Base-by-base conservation (phyloP, 2,888 invertebrate species). In the Lithophane leautieri region DNA sequence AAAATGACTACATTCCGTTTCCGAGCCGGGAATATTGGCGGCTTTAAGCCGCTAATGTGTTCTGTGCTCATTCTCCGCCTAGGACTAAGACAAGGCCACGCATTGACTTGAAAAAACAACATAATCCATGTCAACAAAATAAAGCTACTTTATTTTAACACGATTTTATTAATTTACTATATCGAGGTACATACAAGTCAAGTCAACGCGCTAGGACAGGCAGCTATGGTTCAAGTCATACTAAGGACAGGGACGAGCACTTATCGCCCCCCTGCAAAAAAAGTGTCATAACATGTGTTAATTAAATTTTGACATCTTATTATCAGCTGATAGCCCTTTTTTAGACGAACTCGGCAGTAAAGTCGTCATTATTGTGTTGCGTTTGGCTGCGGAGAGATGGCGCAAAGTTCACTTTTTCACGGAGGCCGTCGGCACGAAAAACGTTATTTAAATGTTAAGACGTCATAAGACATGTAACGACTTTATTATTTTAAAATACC, bases 191-290 rank as follows among this genome's bases (percentile, higher is more conserved):
- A 69, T 44, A 58, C 22, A 69, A 28, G 40, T 52, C 52, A 56
- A 63, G 82, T 62, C 66, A 62, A 70, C 54, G 50, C 71, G 58
- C 50, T 50, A 34, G 16, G 14, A n/a, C 60, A 56, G 52, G 62
- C 65, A 70, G 75, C 67, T 73, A 44, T 73, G 63, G 50, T 40
- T 52, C 67, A 73, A 69, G 83, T 70, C 70, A 79, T 19, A 52
- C 73, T 54, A 19, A 70, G 34, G 54, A 71, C 42, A 67, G 44
- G 78, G 83, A 76, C 70, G 67, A 79, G 73, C 42, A 71, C 58
- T 42, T 54, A 3, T 34, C 34, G 34, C 34, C 3, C 34, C 2
- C 34, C 34, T 2, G 34, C 34, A 34, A 34, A 34, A 28, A 34
- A 34, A 34, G 34, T 34, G 4, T 34, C 34, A 34, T 34, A 34